Evolutionary conservation across 2,113 vertebrate species (phyloP).

Genomic region (Siphamia tubifer): DNA sequence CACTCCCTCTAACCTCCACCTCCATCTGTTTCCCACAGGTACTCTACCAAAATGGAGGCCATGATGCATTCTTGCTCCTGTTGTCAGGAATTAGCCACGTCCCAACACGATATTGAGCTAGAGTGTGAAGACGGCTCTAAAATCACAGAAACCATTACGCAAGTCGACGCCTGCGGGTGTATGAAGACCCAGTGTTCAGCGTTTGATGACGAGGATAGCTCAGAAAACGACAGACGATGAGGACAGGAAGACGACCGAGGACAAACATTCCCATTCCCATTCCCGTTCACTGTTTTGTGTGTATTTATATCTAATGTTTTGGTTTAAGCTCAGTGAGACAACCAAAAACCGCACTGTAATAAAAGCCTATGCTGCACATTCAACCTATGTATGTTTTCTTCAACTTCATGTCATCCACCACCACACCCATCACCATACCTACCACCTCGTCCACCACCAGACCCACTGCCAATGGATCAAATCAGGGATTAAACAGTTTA

Average conservation of each 20-base stretch:
- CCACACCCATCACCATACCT: no score
- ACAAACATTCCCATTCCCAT: neutral
- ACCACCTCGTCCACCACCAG: no score
- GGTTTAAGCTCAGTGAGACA: no score
- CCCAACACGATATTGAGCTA: conserved; percentile 49
- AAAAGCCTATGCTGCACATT: no score
- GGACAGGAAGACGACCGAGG: neutral
- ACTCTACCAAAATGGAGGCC: conserved; percentile 20
- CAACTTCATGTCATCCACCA: no score
- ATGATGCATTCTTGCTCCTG: conserved; percentile 70
- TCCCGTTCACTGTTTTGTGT: no score
- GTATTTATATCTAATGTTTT: no score
- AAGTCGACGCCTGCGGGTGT: conserved; percentile 67
- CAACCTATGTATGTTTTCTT: no score
- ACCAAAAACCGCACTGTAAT: no score
- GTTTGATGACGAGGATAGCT: neutral
- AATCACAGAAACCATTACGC: conserved; percentile 56
- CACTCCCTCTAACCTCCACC: no score
- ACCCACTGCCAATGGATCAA: no score
- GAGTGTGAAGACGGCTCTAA: conserved; percentile 49
- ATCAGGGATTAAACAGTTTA: no score
- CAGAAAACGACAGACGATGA: neutral
- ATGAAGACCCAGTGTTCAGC: conserved; percentile 44
- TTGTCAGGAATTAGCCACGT: conserved; percentile 63
- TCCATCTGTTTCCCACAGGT: conserved; percentile 50